Evolutionary conservation across 2,797 vertebrate species (phyloP), one percentile per base, ranked within the genome.

Genomic region (Sternarchorhynchus goeldii): DNA sequence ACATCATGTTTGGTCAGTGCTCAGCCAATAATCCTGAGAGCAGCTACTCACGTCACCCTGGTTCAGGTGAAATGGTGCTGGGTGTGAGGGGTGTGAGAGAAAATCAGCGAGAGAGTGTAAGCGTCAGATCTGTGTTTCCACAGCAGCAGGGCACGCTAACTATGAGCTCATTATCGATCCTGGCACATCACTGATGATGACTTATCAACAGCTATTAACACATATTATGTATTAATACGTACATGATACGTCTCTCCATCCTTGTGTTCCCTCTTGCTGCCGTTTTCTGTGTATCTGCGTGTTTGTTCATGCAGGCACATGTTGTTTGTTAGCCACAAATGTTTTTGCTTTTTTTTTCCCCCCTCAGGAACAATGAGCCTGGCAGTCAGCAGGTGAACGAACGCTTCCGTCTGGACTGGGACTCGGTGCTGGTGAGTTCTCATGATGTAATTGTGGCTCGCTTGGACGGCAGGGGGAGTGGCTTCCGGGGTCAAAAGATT

Each of bases 361-460:
- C 63, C 55, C 58, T 36, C 67, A 88, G 88, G 29, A 81, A 85
- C 68, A 81, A 74, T 12, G 72, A 68, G 3, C 85, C 82, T n/a
- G 84, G 83, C n/a, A 71, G 78, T 8, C 82, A 84, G 74, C 50
- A 68, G 10, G 82, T 87, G 70, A 82, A 32, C 16, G 67, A 86
- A 12, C 67, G 66, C 16, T 87, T 83, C 32, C 41, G 18, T 66
- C 76, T 85, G 45, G 80, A 88, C 8, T 87, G 85, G 85, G 70
- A 82, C 56, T 79, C 84, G n/a, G 81, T 82, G 32, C 75, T 87
- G 73, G 85, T 85, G 41, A 85, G 86, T 58, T 81, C 79, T 20
- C 74, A 85, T 36, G 55, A 72, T 12, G 79, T 87, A 17, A 85
- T 87, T 0, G 82, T 83, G 58, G 86, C 79, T 25, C 81, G 84